phyloP scores from a whole-genome alignment of 2,888 invertebrate genomes.

The Deilephila elpenor region DNA sequence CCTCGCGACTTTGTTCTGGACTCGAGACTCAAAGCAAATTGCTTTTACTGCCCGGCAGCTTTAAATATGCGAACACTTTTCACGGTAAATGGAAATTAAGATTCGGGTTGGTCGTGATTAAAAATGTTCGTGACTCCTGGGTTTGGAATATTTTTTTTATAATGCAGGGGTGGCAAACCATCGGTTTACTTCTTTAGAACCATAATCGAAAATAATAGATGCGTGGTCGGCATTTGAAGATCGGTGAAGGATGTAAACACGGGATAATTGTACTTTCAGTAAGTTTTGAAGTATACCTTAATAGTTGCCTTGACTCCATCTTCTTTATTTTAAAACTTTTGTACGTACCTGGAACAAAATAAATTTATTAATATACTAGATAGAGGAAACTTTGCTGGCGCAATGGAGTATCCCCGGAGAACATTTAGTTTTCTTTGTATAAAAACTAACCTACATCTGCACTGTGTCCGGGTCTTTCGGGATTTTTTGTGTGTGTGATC shows the following conservation, averaged over 20 bases:
- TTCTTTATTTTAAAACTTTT: not conserved
- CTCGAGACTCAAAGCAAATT: slow-evolving; percentile 59
- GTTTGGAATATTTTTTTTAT: too few species aligned
- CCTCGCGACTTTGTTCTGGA: slow-evolving; percentile 46
- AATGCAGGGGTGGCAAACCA: too few species aligned
- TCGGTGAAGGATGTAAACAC: too few species aligned
- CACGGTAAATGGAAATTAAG: slow-evolving; percentile 53
- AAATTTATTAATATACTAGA: not conserved
- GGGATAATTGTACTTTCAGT: too few species aligned
- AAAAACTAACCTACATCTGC: not conserved
- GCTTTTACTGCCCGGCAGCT: slow-evolving; percentile 55
- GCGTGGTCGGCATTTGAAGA: too few species aligned
- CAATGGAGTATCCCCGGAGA: not conserved
- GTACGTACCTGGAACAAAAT: slow-evolving; percentile 17
- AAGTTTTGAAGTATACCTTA: not conserved
- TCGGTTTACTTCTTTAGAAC: too few species aligned
- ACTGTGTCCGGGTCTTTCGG: not conserved
- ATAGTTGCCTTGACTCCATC: not conserved
- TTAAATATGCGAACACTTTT: slow-evolving; percentile 57
- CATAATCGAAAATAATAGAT: too few species aligned
- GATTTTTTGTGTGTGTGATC: not conserved
- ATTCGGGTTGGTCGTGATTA: not conserved
- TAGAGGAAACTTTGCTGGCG: not conserved
- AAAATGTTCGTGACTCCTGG: too few species aligned
- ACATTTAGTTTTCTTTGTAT: not conserved